Evolutionary conservation across 2,113 vertebrate species (phyloP).

Genomic region (Pyrgilauda ruficollis): DNA sequence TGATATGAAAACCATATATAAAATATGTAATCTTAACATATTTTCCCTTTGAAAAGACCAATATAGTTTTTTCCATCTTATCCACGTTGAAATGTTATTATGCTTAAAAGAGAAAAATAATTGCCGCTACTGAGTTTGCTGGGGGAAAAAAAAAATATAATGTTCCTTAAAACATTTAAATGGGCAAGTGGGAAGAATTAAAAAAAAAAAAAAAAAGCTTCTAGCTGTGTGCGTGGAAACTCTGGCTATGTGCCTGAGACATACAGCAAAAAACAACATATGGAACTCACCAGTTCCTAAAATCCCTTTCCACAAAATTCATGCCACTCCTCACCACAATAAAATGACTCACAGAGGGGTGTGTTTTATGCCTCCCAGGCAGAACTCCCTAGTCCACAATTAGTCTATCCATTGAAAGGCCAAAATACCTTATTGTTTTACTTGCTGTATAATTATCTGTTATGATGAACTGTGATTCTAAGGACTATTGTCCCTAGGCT

Average conservation of each 20-base stretch:
- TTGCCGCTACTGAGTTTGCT: background rate
- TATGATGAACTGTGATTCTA: constrained; percentile 82
- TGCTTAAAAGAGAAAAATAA: constrained; percentile 55
- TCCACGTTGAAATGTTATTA: constrained; percentile 28
- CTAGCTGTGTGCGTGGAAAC: constrained; percentile 47
- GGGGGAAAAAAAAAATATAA: background rate
- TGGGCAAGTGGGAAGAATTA: constrained; percentile 28
- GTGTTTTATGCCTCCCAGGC: constrained; percentile 76
- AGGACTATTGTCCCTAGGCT: constrained; percentile 75
- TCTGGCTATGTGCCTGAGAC: constrained; percentile 37
- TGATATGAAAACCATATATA: constrained; percentile 10
- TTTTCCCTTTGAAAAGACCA: constrained; percentile 35
- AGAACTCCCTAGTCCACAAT: constrained; percentile 76
- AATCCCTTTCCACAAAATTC: constrained; percentile 74
- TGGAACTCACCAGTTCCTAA: constrained; percentile 74
- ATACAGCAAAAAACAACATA: constrained; percentile 70
- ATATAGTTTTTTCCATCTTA: constrained; percentile 30
- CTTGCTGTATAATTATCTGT: constrained; percentile 82
- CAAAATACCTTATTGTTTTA: constrained; percentile 80
- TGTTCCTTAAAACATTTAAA: constrained; percentile 46
- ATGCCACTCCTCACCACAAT: constrained; percentile 67
- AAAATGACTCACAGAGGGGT: constrained; percentile 69
- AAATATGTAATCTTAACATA: constrained; percentile 34
- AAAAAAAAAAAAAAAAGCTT: constrained; percentile 28
- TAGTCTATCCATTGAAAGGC: constrained; percentile 79